These are phyloP conservation scores for western clawed frog (Xenopus tropicalis) DNA, from an alignment of 2,113 vertebrate species.

Conservation along the genomic window DNA sequence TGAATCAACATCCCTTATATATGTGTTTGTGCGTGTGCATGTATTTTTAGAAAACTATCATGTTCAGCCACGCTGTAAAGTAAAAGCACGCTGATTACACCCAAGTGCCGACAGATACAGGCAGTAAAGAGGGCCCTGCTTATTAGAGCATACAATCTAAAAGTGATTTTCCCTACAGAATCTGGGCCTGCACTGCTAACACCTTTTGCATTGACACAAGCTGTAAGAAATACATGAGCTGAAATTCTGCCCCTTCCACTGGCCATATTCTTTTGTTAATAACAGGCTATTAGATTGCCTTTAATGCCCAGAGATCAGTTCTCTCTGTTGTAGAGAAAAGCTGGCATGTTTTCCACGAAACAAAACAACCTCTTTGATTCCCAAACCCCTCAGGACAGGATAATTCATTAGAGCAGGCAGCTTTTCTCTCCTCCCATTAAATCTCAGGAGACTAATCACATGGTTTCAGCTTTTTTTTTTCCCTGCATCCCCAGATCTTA, in stretches of 20 bases:
- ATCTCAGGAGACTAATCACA: conserved; percentile 8
- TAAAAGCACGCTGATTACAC: no score
- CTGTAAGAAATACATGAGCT: background rate
- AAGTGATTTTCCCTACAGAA: no score
- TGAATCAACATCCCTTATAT: no score
- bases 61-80: no score
- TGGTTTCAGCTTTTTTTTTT: background rate
- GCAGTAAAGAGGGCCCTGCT: no score
- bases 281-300: background rate
- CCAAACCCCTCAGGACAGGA: background rate
- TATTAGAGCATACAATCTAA: no score
- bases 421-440: conserved; percentile 9
- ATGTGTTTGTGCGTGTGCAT: no score
- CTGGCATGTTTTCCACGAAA: background rate
- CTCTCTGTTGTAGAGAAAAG: background rate
- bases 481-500: background rate
- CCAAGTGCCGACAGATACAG: no score
- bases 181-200: no score
- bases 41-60: no score
- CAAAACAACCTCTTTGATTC: background rate
- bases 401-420: background rate
- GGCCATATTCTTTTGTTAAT: background rate
- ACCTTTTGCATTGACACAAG: no score
- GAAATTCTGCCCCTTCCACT: background rate
- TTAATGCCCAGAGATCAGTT: background rate